Evolutionary conservation across 2,888 invertebrate genomes (phyloP), one percentile per base, ranked within the genome.

Genomic region (Andrena hattorfiana): DNA sequence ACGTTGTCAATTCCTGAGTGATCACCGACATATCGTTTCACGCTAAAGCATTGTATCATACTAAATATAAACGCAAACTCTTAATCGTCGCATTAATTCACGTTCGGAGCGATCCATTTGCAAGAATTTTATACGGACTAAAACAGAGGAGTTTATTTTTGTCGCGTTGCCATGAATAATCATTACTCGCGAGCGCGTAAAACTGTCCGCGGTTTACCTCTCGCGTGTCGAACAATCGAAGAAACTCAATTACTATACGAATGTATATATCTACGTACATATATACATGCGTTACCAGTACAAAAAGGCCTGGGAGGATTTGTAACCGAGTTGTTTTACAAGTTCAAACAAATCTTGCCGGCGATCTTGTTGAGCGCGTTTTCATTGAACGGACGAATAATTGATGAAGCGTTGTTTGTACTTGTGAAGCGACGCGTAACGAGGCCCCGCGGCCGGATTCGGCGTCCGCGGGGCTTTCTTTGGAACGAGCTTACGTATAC

Each of bases 401-500:
- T 42, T 5, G 42, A 23, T 13, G n/a, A 48, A 77, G 28, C 5
- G 35, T 84, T 88, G 88, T 87, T 88, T 87, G 88, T 49, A 74
- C 84, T 88, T 88, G 88, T 69, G 72, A 85, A 88, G 85, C 67
- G 56, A 68, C 72, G 63, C 67, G 49, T 67, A 75, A 60, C 59
- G 13, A 71, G 23, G 66, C 75, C 67, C 51, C 64, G 73, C 74
- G 77, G 81, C 68, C 28, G 0, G 48, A 69, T 32, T 54, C 64
- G 54, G 16, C 59, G 54, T 78, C 71, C 75, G 83, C 73, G 82
- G 74, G 59, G 70, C 83, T 80, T 74, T 75, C 71, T 79, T 68
- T 68, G 82, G 83, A 89, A 84, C 87, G 91, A 91, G 90, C 90
- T 91, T 90, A 90, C 86, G 78, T 86, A 86, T 86, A 89, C 81